phyloP scores from a whole-genome alignment of 2,797 vertebrate genomes.

The Antrozous pallidus region DNA sequence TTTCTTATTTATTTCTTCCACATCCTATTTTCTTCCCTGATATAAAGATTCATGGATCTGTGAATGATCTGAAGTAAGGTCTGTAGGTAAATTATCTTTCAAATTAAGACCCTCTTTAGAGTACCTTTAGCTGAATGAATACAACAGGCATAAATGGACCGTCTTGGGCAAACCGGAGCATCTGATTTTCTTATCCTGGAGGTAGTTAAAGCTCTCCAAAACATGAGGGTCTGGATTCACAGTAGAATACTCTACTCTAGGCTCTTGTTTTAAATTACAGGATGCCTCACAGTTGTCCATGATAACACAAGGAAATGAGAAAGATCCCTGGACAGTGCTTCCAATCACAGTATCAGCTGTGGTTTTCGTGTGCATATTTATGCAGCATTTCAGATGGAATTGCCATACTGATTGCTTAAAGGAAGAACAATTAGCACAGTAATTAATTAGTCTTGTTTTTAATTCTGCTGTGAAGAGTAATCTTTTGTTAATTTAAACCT shows the following conservation, averaged over 20 bases:
- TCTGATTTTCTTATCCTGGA: background rate
- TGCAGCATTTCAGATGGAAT: constrained; percentile 42
- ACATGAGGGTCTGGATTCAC: background rate
- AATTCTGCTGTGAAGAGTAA: constrained; percentile 43
- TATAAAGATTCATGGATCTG: background rate
- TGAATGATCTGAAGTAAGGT: background rate
- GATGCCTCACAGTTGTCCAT: background rate
- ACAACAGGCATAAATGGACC: background rate
- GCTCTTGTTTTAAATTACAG: background rate
- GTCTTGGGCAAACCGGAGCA: background rate
- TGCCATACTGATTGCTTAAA: background rate
- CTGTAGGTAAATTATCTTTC: background rate
- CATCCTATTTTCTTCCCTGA: background rate
- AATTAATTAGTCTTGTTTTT: constrained; percentile 64
- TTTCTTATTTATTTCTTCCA: background rate
- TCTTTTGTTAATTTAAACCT: constrained; percentile 62
- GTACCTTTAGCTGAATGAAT: background rate
- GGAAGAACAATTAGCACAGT: constrained; percentile 43
- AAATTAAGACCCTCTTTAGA: constrained; percentile 1
- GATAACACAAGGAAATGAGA: background rate
- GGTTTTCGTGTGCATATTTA: constrained; percentile 1
- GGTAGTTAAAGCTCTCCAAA: background rate
- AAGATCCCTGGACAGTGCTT: background rate
- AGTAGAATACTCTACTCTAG: background rate
- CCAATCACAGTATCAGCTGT: background rate